Base-by-base conservation (phyloP, 2,113 vertebrate species). In the Plectropomus leopardus region DNA sequence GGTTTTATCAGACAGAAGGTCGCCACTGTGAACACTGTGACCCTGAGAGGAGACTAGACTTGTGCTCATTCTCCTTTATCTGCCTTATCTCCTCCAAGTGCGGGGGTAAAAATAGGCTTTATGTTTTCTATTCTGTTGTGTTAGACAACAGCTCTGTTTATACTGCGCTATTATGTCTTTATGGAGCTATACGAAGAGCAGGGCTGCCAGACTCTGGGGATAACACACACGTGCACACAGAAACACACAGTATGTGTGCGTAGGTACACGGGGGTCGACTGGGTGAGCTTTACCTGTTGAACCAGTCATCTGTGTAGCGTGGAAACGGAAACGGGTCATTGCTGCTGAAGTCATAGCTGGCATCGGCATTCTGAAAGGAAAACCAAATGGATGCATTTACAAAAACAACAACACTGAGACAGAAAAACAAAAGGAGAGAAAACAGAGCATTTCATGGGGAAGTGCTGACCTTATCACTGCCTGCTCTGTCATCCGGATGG, bases 311-410 rank as follows among this genome's bases (percentile, higher is more conserved):
- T 64, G 98, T 99, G 72, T 99, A 99, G 76, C 98, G 97, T 3
- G 98, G 98, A 68, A 99, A 99, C 0, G 98, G 98, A 74, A 93
- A 99, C 4, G 97, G 98, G 88, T 99, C 98, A 0, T 99, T 99
- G 92, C 98, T 99, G 94, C 98, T 99, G 94, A 99, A 99, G 94
- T 99, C 98, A 0, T 98, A 99, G 93, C 98, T 99, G 86, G 98
- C 98, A 82, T 99, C 96, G 7, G 98, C 97, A 30, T 99, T 99
- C 98, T 99, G 96, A 88, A 98, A 97, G 45, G 71, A n/a, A n/a
- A n/a, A 92, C 79, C 80, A 86, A 88, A 90, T 59, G 57, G 63
- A 77, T 53, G 64, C 23, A 76, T 80, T 90, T 59, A 83, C 30
- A 54, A 90, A 82, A 67, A 80, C 59, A 82, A 71, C 67, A 87